Conservation (phyloP, 2,797 vertebrate genomes). For the Leuciscus waleckii region DNA sequence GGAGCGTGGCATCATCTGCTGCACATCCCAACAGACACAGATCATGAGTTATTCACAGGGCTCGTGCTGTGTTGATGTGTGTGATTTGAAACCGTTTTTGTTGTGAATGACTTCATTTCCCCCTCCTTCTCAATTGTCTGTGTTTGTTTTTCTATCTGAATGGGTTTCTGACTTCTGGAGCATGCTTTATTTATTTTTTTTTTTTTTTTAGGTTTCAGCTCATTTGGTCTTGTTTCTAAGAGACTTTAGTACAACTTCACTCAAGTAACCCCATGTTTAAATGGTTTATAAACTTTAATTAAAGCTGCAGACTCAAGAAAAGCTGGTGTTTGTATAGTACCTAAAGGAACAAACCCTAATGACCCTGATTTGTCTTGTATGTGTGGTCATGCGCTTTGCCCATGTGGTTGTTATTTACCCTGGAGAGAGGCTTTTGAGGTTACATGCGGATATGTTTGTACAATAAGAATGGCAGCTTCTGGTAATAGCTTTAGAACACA, state of each 20-base stretch:
- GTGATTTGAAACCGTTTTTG: neutral
- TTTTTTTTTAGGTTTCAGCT: constrained; percentile 7
- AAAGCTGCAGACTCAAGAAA: constrained; percentile 18
- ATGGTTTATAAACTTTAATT: constrained; percentile 17
- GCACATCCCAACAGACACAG: constrained; percentile 28
- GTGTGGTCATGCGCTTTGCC: constrained; percentile 22
- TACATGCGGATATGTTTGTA: neutral
- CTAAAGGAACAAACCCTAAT: constrained; percentile 25
- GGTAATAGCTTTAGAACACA: constrained; percentile 18
- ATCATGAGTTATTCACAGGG: constrained; percentile 39
- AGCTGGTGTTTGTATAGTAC: constrained; percentile 26
- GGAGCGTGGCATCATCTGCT: constrained; percentile 29
- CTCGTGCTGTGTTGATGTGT: constrained; percentile 20
- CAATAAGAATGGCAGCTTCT: constrained; percentile 13
- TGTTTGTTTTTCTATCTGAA: neutral
- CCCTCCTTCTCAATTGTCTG: neutral
- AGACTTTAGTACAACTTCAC: neutral
- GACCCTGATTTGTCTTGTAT: constrained; percentile 6
- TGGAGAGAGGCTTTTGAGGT: constrained; percentile 29
- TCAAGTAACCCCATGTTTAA: constrained; percentile 25
- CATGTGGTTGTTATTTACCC: constrained; percentile 26
- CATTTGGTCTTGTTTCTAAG: constrained; percentile 19
- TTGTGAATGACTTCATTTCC: constrained; percentile 21
- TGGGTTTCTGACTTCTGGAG: neutral
- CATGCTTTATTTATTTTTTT: neutral